Evolutionary conservation across 2,888 invertebrate species (phyloP).

Genomic region (Zhuqinia jingwanae): DNA sequence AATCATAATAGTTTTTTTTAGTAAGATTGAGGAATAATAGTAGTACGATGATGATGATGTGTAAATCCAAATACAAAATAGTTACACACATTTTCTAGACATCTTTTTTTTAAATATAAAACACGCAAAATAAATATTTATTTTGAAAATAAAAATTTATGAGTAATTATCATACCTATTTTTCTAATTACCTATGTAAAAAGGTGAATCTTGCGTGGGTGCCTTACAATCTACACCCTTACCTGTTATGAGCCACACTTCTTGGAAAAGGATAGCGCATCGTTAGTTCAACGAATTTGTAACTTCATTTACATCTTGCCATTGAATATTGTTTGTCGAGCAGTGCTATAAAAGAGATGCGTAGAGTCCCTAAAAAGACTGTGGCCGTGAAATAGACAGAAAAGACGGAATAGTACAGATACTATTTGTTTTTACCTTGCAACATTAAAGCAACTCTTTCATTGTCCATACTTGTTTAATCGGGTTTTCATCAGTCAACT

Average conservation of each 20-base stretch:
- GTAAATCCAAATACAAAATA: too few relatives aligned
- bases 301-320: not conserved
- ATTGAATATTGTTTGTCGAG: not conserved
- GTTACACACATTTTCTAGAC: too few relatives aligned
- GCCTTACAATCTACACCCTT: not conserved
- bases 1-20: too few relatives aligned
- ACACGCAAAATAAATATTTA: too few relatives aligned
- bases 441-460: not conserved
- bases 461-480: not conserved
- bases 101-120: too few relatives aligned
- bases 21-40: too few relatives aligned
- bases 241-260: not conserved
- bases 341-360: not conserved
- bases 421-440: not conserved
- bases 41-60: too few relatives aligned
- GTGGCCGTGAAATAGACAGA: slow-evolving; percentile 7
- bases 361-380: not conserved
- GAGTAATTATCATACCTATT: too few relatives aligned
- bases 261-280: slow-evolving; percentile 28
- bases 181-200: too few relatives aligned
- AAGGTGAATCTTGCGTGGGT: too few relatives aligned
- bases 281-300: slow-evolving; percentile 3
- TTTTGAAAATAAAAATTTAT: too few relatives aligned
- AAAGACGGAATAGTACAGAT: not conserved
- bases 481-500: slow-evolving; percentile 11